These are phyloP conservation scores for Megaleporinus macrocephalus DNA, from an alignment of 2,113 vertebrate species.

Conservation along the genomic window DNA sequence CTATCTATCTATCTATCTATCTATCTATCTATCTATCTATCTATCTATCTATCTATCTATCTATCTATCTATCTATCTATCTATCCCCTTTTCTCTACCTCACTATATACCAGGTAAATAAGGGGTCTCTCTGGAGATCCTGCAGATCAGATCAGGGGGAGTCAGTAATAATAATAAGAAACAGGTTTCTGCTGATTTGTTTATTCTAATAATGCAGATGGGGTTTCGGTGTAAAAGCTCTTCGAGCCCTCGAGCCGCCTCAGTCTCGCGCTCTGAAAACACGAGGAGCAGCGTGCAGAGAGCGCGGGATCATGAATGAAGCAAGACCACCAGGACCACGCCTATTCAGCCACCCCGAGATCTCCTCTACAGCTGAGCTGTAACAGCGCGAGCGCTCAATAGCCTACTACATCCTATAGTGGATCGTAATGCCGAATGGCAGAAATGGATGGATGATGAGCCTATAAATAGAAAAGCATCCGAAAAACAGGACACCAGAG, in stretches of 20 bases:
- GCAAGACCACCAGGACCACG: background rate
- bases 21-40: no score
- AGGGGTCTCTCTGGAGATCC: background rate
- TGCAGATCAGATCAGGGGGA: background rate
- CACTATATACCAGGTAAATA: no score
- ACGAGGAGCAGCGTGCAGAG: background rate
- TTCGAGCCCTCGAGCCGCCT: background rate
- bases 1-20: no score
- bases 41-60: no score
- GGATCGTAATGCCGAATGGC: no score
- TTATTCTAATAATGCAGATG: background rate
- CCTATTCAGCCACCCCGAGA: background rate
- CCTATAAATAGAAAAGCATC: background rate
- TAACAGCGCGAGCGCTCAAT: no score
- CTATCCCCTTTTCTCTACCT: background rate
- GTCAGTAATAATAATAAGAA: background rate
- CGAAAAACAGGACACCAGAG: background rate
- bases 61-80: no score
- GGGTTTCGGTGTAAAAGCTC: background rate
- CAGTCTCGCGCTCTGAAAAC: background rate
- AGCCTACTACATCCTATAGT: no score
- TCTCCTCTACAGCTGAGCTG: no score
- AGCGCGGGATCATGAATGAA: slow-evolving; percentile 1
- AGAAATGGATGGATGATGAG: background rate
- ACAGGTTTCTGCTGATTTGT: background rate